Base-by-base conservation (phyloP, 2,113 vertebrate species). In the Otis tarda region DNA sequence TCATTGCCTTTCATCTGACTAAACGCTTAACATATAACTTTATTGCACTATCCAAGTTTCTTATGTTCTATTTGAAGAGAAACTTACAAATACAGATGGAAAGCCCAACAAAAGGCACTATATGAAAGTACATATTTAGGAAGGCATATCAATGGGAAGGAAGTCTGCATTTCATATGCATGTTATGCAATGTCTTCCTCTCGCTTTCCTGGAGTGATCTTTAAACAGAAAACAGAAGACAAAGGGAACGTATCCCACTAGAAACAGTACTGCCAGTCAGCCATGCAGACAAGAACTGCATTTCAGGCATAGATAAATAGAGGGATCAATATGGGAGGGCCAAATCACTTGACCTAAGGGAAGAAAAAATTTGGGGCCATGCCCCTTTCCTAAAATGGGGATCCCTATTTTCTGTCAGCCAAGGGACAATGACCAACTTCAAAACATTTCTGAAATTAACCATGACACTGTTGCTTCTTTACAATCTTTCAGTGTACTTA, bases 291-390 rank as follows among this genome's bases (percentile, higher is more conserved):
- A 94, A 89, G 94, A 94, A 90, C 95, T 93, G 95, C 91, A 95
- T 65, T 95, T 83, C 82, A 96, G 89, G 84, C 93, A 94, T 77
- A 89, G 84, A 89, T 93, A 95, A 97, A 95, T 88, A 94, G 96
- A 83, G 92, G 91, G 86, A 96, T 95, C 93, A 95, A 85, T 93
- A 96, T 89, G 95, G 91, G 92, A 97, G 89, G 95, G 95, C 90
- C 96, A 96, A 96, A 96, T 94, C 95, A 95, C 89, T 97, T 96
- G 91, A 97, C 94, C 93, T 95, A 87, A 94, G 83, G 89, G 89
- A 94, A 92, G 91, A 90, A 95, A 91, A 96, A 89, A 94, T 93
- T 90, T 50, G 39, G 56, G 89, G 92, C 69, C 87, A 92, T 94
- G 88, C 80, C 73, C 87, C 92, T 94, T 95, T 91, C 67, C 78